Evolutionary conservation across 2,888 invertebrate genomes (phyloP).

Genomic region (Minunthozetes semirufus): DNA sequence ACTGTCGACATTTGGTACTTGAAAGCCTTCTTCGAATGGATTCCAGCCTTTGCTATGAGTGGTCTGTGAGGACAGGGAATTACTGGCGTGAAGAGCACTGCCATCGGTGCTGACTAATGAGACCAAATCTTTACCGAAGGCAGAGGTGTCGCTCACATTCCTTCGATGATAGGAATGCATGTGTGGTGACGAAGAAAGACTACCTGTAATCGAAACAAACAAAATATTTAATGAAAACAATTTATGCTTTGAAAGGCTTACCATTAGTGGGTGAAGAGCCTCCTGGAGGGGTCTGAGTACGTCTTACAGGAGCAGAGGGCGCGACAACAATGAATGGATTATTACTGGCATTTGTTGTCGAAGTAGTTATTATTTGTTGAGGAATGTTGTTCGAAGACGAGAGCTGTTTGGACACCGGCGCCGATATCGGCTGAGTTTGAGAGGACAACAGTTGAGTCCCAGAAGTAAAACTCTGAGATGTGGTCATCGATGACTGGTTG

Average conservation of each 20-base stretch:
- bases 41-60: conserved; percentile 58
- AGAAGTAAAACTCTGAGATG: conserved; percentile 27
- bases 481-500: conserved; percentile 12
- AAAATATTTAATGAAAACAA: neutral
- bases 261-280: neutral
- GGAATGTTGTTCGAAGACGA: conserved; percentile 13
- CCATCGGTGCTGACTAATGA: conserved; percentile 20
- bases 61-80: conserved; percentile 15
- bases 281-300: conserved; percentile 35
- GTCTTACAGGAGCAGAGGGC: neutral
- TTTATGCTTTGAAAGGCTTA: too few relatives aligned
- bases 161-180: conserved; percentile 58
- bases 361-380: conserved; percentile 3
- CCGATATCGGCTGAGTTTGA: conserved; percentile 6
- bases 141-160: conserved; percentile 75
- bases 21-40: conserved; percentile 67
- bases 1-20: conserved; percentile 62
- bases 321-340: conserved; percentile 23
- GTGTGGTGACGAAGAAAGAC: neutral
- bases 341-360: neutral
- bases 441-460: conserved; percentile 16
- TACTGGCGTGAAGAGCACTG: neutral
- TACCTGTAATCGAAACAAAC: neutral
- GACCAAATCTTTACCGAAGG: conserved; percentile 63
- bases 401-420: neutral